Base-by-base conservation (phyloP, 2,113 vertebrate genomes). In the Labeo rohita region DNA sequence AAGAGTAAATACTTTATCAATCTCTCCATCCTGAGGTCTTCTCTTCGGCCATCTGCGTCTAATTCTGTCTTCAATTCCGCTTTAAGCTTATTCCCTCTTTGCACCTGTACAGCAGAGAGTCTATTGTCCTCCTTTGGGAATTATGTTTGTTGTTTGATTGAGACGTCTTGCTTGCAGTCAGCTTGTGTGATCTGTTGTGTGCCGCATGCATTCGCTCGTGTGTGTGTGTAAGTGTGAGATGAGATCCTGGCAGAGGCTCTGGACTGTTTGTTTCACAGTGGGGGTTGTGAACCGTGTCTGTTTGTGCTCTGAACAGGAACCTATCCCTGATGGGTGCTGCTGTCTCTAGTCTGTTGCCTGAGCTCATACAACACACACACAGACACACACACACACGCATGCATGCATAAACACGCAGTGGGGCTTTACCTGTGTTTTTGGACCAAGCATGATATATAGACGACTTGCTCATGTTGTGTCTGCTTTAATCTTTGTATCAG, bases 231-330 rank as follows among this genome's bases (percentile, higher is more conserved):
- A 73, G 75, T 84, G 70, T 80, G 86, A 84, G 84, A 78, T 80
- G 68, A 88, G 85, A 88, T 88, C 85, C 87, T 88, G 85, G 89
- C 87, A 82, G 73, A 88, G 83, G 49, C 79, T 79, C 80, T 66
- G 80, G 85, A 87, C 87, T 88, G 87, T 90, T 90, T 90, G 89
- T 90, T 88, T 90, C 89, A 88, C 87, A 87, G 87, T 77, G 66
- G 79, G 87, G 85, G 83, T 87, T 85, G 87, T 87, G 85, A 88
- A 90, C 89, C 85, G 83, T 90, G 90, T 90, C 86, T 90, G 88
- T 90, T 84, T 89, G 85, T 89, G 85, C 89, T 88, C 85, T 84
- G 89, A 90, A 88, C 87, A 90, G 85, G 85, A 90, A 90, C 87
- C 86, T 85, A 87, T 88, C 80, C 85, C 89, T 84, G 87, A 85